phyloP scores from a whole-genome alignment of 1,140 invertebrate species.

The Cyrtorhinus lividipennis region DNA sequence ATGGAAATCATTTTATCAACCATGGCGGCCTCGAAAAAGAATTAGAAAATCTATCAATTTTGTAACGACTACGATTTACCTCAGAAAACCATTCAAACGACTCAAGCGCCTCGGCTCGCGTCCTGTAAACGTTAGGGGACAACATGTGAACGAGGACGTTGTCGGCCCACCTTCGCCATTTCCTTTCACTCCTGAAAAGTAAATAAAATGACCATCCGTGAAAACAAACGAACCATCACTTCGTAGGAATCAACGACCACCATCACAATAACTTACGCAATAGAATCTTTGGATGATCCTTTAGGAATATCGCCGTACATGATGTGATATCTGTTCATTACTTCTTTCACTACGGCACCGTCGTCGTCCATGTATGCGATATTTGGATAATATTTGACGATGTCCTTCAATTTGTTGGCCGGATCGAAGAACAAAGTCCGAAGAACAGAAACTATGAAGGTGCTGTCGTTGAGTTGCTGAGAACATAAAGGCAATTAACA shows the following conservation, averaged over 20 bases:
- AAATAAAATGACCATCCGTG: too few relatives aligned
- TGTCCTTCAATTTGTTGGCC: slow-evolving; percentile 43
- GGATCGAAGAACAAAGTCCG: slow-evolving; percentile 59
- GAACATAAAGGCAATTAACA: slow-evolving; percentile 29
- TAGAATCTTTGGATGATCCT: slow-evolving; percentile 38
- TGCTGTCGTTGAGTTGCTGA: slow-evolving; percentile 81
- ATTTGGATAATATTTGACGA: slow-evolving; percentile 69
- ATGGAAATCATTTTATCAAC: too few relatives aligned
- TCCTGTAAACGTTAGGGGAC: slow-evolving; percentile 94
- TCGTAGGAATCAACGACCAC: too few relatives aligned
- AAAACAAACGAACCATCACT: not conserved
- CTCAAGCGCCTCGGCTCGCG: slow-evolving; percentile 63
- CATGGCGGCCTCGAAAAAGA: too few relatives aligned
- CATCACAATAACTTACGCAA: slow-evolving; percentile 42
- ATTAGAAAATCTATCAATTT: too few relatives aligned
- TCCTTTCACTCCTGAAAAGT: slow-evolving; percentile 51
- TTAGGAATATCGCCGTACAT: slow-evolving; percentile 60
- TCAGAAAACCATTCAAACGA: slow-evolving; percentile 85
- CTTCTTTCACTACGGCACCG: slow-evolving; percentile 53
- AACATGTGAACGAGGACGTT: slow-evolving; percentile 76
- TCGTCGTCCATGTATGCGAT: slow-evolving; percentile 52
- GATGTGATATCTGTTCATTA: slow-evolving; percentile 89
- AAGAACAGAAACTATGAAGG: slow-evolving; percentile 82
- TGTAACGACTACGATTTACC: slow-evolving; percentile 30
- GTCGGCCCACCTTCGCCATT: slow-evolving; percentile 94